A percentile compares a stretch with the other conserved stretches of the same genome.
Conservation (phyloP, 2,797 vertebrate genomes). For the Neoniphon sammara region DNA sequence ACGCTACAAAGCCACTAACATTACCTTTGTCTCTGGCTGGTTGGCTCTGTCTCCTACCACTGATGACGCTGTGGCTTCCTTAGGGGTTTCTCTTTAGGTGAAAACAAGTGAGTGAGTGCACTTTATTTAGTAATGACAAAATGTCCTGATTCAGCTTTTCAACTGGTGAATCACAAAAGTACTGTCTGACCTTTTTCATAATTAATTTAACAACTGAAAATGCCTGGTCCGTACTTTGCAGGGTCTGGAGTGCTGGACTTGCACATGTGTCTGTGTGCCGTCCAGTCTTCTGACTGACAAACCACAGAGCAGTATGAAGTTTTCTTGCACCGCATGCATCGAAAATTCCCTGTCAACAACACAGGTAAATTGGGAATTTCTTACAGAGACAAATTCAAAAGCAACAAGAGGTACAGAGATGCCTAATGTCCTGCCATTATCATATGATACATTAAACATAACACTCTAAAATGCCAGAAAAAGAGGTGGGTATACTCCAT, state of each 20-base stretch:
- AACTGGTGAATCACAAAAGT: no score
- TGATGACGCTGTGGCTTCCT: constrained; percentile 28
- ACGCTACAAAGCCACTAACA: not conserved
- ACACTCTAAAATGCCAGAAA: no score
- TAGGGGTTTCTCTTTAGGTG: constrained; percentile 58
- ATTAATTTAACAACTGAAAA: not conserved
- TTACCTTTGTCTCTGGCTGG: constrained; percentile 63
- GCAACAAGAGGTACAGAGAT: not conserved
- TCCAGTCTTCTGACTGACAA: constrained; percentile 93
- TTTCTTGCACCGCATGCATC: constrained; percentile 89
- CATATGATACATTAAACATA: no score
- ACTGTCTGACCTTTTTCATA: not conserved
- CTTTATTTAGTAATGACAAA: not conserved
- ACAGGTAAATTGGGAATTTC: not conserved
- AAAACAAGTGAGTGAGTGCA: not conserved
- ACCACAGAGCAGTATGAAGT: constrained; percentile 86
- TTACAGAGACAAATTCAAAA: not conserved
- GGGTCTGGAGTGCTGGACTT: constrained; percentile 58
- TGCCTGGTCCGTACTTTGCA: constrained; percentile 50
- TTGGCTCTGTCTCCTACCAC: constrained; percentile 14
- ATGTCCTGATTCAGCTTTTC: not conserved
- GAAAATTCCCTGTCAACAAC: constrained; percentile 80
- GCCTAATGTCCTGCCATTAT: no score
- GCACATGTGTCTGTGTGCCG: constrained; percentile 85
- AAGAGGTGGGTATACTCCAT: no score